A percentile compares a stretch with the other conserved stretches of the same genome.
phyloP scores from a whole-genome alignment of 2,888 invertebrate species.

The Macrophya alboannulata region DNA sequence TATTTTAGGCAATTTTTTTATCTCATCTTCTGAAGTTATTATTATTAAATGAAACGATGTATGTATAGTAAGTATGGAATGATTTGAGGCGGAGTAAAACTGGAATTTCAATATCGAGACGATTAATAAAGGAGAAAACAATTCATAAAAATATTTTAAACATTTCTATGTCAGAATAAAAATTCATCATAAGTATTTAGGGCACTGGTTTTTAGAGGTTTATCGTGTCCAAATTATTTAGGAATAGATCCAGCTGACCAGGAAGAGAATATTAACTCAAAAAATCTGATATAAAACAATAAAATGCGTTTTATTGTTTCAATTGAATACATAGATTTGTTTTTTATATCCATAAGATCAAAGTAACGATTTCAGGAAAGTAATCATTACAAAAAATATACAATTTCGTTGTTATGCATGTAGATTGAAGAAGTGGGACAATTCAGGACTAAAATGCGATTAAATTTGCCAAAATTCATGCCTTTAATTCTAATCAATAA shows the following conservation, averaged over 20 bases:
- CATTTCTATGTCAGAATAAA: background rate
- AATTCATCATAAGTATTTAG: background rate
- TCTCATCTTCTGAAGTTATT: slow-evolving; percentile 52
- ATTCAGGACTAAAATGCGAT: background rate
- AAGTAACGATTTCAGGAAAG: slow-evolving; percentile 18
- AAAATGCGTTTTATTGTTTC: slow-evolving; percentile 18
- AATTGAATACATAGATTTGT: slow-evolving; percentile 40
- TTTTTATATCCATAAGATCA: slow-evolving; percentile 19
- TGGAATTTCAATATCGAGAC: background rate
- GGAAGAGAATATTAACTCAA: background rate
- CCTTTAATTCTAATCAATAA: background rate
- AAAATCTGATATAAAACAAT: background rate
- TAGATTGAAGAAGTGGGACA: slow-evolving; percentile 19
- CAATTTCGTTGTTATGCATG: slow-evolving; percentile 39
- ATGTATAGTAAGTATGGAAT: background rate
- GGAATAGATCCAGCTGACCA: background rate
- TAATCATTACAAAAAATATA: slow-evolving; percentile 20
- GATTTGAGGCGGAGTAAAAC: background rate
- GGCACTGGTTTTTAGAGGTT: background rate
- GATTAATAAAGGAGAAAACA: slow-evolving; percentile 7
- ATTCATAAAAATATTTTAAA: background rate
- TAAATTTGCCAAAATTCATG: background rate
- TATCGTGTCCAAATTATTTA: background rate
- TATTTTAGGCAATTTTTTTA: slow-evolving; percentile 64
- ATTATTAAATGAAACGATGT: slow-evolving; percentile 27